Percentiles rank a stretch among this genome's conserved stretches.
Conservation (phyloP, 2,797 vertebrate species). For the Erpetoichthys calabaricus region DNA sequence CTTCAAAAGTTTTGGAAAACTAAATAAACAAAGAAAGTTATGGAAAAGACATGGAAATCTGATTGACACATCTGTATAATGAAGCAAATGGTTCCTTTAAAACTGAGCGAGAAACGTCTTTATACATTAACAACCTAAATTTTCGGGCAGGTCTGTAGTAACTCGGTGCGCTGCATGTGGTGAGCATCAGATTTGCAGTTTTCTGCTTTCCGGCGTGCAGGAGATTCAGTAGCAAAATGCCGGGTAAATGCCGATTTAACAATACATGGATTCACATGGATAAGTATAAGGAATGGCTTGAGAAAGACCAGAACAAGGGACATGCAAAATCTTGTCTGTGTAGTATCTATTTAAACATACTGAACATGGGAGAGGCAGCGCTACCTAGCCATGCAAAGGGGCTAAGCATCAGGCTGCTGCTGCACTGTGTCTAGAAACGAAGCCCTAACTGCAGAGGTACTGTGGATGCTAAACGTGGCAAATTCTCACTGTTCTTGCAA, state of each 20-base stretch:
- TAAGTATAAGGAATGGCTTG: constrained; percentile 10
- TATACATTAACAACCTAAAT: no score
- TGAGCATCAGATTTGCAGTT: no score
- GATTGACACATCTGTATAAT: no score
- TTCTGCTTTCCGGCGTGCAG: no score
- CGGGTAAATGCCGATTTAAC: constrained; percentile 4
- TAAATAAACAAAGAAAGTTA: no score
- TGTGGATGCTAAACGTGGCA: constrained; percentile 13
- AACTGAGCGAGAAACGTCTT: no score
- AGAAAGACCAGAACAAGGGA: constrained; percentile 12
- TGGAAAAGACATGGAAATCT: no score
- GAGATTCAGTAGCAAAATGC: background rate
- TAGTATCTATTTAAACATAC: constrained; percentile 9
- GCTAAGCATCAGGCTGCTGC: constrained; percentile 6
- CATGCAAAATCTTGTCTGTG: constrained; percentile 12
- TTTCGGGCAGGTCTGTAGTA: no score
- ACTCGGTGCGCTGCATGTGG: no score
- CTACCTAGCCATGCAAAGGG: constrained; percentile 10
- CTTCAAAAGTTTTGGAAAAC: no score
- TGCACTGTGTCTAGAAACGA: constrained; percentile 7
- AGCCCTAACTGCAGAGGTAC: constrained; percentile 13
- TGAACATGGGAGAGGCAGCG: constrained; percentile 13
- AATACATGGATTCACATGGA: constrained; percentile 11
- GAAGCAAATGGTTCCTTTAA: no score
- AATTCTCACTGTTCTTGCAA: constrained; percentile 13